A percentile compares a stretch with the other conserved stretches of the same genome.
These are phyloP conservation scores for Pegoplata infirma DNA, from an alignment of 2,888 invertebrate genomes.

Conservation along the genomic window DNA sequence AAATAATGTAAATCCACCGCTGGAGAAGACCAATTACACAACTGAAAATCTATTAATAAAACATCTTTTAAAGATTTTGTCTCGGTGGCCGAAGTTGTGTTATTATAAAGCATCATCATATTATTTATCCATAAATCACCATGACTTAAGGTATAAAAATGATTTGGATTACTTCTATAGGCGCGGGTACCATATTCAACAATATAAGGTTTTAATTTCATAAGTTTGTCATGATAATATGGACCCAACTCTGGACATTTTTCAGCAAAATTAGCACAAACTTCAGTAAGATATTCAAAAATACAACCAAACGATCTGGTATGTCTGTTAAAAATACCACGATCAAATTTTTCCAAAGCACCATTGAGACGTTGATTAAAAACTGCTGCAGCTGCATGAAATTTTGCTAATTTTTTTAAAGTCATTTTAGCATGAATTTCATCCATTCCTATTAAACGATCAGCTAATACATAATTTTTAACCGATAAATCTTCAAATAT, in stretches of 20 bases:
- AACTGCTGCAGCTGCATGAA: conserved; percentile 79
- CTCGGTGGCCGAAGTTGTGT: not conserved
- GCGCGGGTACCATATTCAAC: conserved; percentile 71
- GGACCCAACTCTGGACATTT: conserved; percentile 68
- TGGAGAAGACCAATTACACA: conserved; percentile 73
- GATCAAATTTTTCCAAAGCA: conserved; percentile 67
- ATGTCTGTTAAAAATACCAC: conserved; percentile 73
- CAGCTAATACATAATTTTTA: conserved; percentile 66
- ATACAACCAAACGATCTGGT: conserved; percentile 67
- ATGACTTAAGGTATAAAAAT: conserved; percentile 71
- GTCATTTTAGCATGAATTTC: conserved; percentile 74
- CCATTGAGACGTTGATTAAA: conserved; percentile 74
- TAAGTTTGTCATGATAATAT: conserved; percentile 70
- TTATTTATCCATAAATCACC: conserved; percentile 76
- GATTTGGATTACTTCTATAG: conserved; percentile 61
- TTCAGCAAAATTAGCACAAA: conserved; percentile 69
- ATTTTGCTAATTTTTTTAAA: conserved; percentile 77
- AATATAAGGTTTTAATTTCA: conserved; percentile 67
- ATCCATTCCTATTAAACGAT: conserved; percentile 75
- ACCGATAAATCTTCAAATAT: conserved; percentile 71
- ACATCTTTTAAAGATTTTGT: conserved; percentile 65
- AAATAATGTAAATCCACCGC: conserved; percentile 75
- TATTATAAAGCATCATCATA: conserved; percentile 70
- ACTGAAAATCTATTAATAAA: conserved; percentile 75
- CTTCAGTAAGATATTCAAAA: conserved; percentile 68